Conservation (phyloP, 2,888 invertebrate genomes). For the Chrysina gloriosa region DNA sequence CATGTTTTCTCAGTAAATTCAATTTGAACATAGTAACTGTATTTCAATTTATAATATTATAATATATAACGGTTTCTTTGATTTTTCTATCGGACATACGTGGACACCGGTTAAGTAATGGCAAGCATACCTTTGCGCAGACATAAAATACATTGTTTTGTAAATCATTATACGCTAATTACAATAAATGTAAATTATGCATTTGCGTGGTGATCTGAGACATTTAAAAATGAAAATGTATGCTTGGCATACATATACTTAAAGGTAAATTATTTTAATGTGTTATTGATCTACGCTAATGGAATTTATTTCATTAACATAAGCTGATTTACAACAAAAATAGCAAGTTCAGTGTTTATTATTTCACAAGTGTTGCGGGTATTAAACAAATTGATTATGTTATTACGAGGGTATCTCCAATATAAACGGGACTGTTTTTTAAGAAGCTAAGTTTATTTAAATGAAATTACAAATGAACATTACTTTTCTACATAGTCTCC, state of each 20-base stretch:
- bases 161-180: slow-evolving; percentile 1
- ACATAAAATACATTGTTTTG: slow-evolving; percentile 10
- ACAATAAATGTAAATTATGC: slow-evolving; percentile 15
- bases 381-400: no score
- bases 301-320: slow-evolving; percentile 13
- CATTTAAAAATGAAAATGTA: background rate
- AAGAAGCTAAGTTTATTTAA: no score
- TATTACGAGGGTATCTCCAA: no score
- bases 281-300: background rate
- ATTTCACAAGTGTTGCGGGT: no score
- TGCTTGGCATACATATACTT: background rate
- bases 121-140: background rate
- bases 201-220: background rate
- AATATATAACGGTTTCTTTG: background rate
- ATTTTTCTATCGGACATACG: background rate
- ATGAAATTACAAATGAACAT: no score
- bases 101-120: background rate
- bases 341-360: no score
- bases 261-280: background rate
- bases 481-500: no score
- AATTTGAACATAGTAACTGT: slow-evolving; percentile 8
- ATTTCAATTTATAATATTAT: slow-evolving; percentile 13
- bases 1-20: no score
- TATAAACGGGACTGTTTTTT: no score
- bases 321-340: slow-evolving; percentile 2